Base-by-base conservation (phyloP, 2,113 vertebrate species). In the Leucopsar rothschildi region DNA sequence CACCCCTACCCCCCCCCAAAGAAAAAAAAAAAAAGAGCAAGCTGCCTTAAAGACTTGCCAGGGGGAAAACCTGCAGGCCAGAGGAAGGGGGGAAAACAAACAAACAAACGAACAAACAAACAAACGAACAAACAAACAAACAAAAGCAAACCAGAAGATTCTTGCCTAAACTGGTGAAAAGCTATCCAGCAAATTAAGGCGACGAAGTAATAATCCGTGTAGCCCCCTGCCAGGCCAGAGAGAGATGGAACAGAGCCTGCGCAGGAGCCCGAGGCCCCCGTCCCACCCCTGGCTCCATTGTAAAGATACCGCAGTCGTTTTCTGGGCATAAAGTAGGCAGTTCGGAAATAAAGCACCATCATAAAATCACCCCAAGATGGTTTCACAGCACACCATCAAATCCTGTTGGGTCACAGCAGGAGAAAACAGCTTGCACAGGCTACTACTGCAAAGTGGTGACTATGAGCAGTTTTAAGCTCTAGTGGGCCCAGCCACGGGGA, bases 191-290 rank as follows among this genome's bases (percentile, higher is more conserved):
- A 23, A 18, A 31, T 47, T 7, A 31, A 52, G 28, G 29, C 22
- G n/a, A 42, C 0, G 2, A 42, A 42, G 12, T 33, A 55, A 25
- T 12, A 55, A 72, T 25, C 16, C 7, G 2, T 19, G 37, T 14
- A 42, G 9, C 22, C 22, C 6, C 17, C 17, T 7, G 28, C 29
- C 22, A 42, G 1, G 6, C 16, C 29, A 20, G 22, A 40, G 11
- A 39, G 68, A 71, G 37, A 24, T 8, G 29, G 29, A 71, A 25
- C 16, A 40, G 28, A 52, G 21, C 11, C 28, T 3, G 2, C 2
- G 0, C 8, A 10, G 37, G 22, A 40, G 8, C 28, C 37, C 50
- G 31, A 31, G 37, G 28, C 15, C 37, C 28, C 3, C 2, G 1
- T 28, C 28, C 37, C 16, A 19, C 8, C 21, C 28, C 15, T 6